phyloP scores from a whole-genome alignment of 2,113 vertebrate genomes.

The Bambusicola thoracicus region DNA sequence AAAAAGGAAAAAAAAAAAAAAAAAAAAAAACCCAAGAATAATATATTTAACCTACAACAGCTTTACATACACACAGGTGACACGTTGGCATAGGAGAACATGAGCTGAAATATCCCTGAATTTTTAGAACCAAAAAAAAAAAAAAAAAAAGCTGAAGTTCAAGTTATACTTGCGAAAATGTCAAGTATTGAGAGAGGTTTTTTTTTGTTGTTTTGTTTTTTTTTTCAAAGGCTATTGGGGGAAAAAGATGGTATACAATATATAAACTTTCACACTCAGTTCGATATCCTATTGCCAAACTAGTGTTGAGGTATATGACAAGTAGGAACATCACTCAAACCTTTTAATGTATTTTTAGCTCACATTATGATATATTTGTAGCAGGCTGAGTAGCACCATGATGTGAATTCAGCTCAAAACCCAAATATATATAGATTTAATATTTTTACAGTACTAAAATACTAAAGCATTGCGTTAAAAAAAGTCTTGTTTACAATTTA shows the following conservation, averaged over 20 bases:
- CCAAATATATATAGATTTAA: conserved; percentile 84
- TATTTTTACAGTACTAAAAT: conserved; percentile 95
- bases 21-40: conserved; percentile 62
- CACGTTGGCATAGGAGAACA: conserved; percentile 83
- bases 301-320: conserved; percentile 99
- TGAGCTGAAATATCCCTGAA: conserved; percentile 96
- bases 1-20: conserved; percentile 36
- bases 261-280: conserved; percentile 82
- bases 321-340: conserved; percentile 91
- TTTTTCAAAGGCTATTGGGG: conserved; percentile 76
- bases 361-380: conserved; percentile 91
- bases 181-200: conserved; percentile 84
- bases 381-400: conserved; percentile 96
- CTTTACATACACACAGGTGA: conserved; percentile 83
- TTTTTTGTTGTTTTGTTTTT: conserved; percentile 23
- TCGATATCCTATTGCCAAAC: conserved; percentile 93
- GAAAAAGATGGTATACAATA: conserved; percentile 78
- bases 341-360: conserved; percentile 83
- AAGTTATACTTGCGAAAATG: conserved; percentile 91
- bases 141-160: conserved; percentile 85
- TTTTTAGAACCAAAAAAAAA: conserved; percentile 82
- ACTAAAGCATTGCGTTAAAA: conserved; percentile 89
- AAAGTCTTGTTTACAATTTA: conserved; percentile 88
- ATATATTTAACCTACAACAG: conserved; percentile 77
- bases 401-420: conserved; percentile 89